Percentiles rank a stretch among this genome's conserved stretches.
Evolutionary conservation across 1,140 invertebrate genomes (phyloP).

Genomic region (Calosoma granatense): DNA sequence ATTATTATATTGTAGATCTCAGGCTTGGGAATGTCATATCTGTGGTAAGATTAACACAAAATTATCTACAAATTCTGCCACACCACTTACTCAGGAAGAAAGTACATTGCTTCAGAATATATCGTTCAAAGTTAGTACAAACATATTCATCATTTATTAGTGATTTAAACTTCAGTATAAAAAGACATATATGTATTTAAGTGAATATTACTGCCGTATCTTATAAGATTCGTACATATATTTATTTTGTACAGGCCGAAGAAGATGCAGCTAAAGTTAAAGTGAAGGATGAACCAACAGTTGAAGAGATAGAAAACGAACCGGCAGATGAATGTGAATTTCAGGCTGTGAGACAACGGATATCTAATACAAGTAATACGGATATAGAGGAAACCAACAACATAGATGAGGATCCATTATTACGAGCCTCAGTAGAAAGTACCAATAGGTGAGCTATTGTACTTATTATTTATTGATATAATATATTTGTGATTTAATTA

Average conservation of each 20-base stretch:
- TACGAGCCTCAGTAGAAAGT: slow-evolving; percentile 17
- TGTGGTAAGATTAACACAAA: slow-evolving; percentile 47
- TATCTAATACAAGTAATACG: neutral
- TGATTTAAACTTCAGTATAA: neutral
- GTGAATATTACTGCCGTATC: too few species aligned
- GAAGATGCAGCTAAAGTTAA: slow-evolving; percentile 21
- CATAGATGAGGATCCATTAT: slow-evolving; percentile 11
- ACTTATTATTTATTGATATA: slow-evolving; percentile 13
- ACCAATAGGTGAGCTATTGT: slow-evolving; percentile 16
- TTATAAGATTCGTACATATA: neutral
- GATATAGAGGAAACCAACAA: neutral
- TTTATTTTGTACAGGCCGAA: slow-evolving; percentile 22
- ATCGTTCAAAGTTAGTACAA: slow-evolving; percentile 27
- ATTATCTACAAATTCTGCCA: slow-evolving; percentile 30
- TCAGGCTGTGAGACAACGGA: neutral
- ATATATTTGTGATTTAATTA: slow-evolving; percentile 2
- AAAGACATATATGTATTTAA: too few species aligned
- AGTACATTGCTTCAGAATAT: slow-evolving; percentile 28
- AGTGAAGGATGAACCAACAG: slow-evolving; percentile 16
- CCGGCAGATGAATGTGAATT: neutral
- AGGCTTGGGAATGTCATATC: slow-evolving; percentile 43
- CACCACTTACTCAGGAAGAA: slow-evolving; percentile 40
- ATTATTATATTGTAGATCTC: slow-evolving; percentile 34
- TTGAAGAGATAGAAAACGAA: slow-evolving; percentile 10
- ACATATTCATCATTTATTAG: slow-evolving; percentile 7